Base-by-base conservation (phyloP, 2,113 vertebrate species). In the Canis aureus region DNA sequence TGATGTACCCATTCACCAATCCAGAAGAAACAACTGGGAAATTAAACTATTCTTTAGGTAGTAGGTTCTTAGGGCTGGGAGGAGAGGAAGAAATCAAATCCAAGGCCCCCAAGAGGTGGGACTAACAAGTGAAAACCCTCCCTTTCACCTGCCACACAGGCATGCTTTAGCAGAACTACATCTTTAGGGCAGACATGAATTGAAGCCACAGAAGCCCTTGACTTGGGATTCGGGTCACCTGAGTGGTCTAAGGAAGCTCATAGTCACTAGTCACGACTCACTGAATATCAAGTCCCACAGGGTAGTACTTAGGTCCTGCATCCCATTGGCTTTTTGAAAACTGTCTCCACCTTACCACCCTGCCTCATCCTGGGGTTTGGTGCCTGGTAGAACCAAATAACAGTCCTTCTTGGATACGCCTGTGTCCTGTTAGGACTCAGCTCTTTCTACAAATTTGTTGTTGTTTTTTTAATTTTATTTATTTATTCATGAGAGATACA, bases 1-100 rank as follows among this genome's bases (percentile, higher is more conserved):
- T 32, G 43, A 10, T 57, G 23, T 29, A 66, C 3, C 3, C 76
- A 20, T n/a, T 55, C 60, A 59, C 67, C 79, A 71, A 27, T 62
- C 57, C 35, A 84, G 71, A 88, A 87, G 93, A 57, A 90, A 95
- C 27, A 66, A 12, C 69, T 91, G 0, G 73, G n/a, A 57, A 66
- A 64, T 94, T 32, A 35, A 91, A 66, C 62, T 76, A 32, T 66
- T 38, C 20, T 51, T 80, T 38, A 76, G 35, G 62, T 9, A 35
- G 25, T 67, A n/a, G 12, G 60, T 94, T 38, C 53, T 62, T 17
- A 5, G 59, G 62, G 12, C 25, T 27, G 13, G 8, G 16, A 27
- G 67, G 22, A 94, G 71, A 25, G 10, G 8, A 17, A 64, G 0
- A 64, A 91, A 53, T 93, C 22, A 67, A 76, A 89, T 53, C 25